Percentiles rank a stretch among this genome's conserved stretches.
These are phyloP conservation scores for Andrena praecox DNA, from an alignment of 2,888 invertebrate genomes.

Conservation along the genomic window DNA sequence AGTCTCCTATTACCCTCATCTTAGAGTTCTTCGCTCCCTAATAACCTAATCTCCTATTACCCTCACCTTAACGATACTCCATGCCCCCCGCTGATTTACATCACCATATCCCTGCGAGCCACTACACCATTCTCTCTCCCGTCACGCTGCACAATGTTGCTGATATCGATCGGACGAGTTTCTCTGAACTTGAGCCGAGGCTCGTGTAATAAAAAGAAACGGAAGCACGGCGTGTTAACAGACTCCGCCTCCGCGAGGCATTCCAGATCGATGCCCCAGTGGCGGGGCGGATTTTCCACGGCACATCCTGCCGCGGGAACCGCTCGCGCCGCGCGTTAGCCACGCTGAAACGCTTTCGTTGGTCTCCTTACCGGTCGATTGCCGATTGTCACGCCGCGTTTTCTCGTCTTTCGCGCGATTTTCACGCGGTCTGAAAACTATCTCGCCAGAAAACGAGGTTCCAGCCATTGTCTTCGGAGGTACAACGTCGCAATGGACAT, in stretches of 20 bases:
- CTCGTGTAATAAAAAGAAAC: conserved; percentile 16
- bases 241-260: conserved; percentile 13
- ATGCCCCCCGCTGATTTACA: too few relatives aligned
- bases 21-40: too few relatives aligned
- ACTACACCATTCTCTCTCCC: conserved; percentile 22
- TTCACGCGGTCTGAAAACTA: neutral
- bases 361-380: conserved; percentile 5
- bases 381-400: conserved; percentile 11
- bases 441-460: too few relatives aligned
- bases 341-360: conserved; percentile 3
- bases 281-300: conserved; percentile 15
- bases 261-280: conserved; percentile 33
- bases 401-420: conserved; percentile 14
- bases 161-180: conserved; percentile 52
- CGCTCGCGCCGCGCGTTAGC: conserved; percentile 12
- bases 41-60: too few relatives aligned
- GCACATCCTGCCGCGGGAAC: neutral
- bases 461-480: neutral
- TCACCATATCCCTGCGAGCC: neutral
- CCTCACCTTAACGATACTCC: too few relatives aligned
- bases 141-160: conserved; percentile 26
- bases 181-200: conserved; percentile 37
- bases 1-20: too few relatives aligned
- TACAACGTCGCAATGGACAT: too few relatives aligned
- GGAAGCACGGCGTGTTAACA: conserved; percentile 47